Base-by-base conservation (phyloP, 2,888 invertebrate genomes). In the Patella ulyssiponensis region DNA sequence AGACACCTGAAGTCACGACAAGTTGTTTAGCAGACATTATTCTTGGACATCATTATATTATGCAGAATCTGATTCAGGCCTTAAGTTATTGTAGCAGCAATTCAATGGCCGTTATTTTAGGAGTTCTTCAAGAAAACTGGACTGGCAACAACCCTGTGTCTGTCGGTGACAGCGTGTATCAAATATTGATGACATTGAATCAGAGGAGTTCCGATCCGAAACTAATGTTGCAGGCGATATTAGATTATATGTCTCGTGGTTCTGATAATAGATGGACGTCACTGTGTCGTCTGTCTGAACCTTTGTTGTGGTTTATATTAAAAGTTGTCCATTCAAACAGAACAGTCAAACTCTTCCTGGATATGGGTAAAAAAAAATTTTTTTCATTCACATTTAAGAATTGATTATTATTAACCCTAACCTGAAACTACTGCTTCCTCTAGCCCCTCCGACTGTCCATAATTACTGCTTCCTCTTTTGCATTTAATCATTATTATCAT, bases 101-200 rank as follows among this genome's bases (percentile, higher is more conserved):
- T 53, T 94, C 95, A 0, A 93, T 95, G 86, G 94, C 94, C 7
- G 94, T 95, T 93, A 92, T 95, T 80, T 92, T 94, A 20, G 93
- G 93, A 1, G 52, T 53, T 53, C 70, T 74, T 23, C 69, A 77
- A 15, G 87, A 86, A 44, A 86, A 86, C 15, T 85, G 90, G 77
- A 86, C 87, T 12, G 86, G 88, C 7, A 89, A 89, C 9, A 93
- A 93, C 12, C 95, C 95, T 12, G 93, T 95, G 52, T 95, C 96
- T 0, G 94, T 97, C 75, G 95, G 96, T 2, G 97, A 97, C 89
- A 96, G 96, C 27, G 94, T 97, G n/a, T 97, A 96, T 89, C 95
- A 96, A 92, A 93, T 97, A 83, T 93, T 97, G 76, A 94, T 95
- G 52, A 95, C 95, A 3, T 93, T 97, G 80, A 95, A 95, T n/a